Percentiles rank a stretch among this genome's conserved stretches.
phyloP scores from a whole-genome alignment of 2,888 invertebrate species.

The Drosophila suboccidentalis region DNA sequence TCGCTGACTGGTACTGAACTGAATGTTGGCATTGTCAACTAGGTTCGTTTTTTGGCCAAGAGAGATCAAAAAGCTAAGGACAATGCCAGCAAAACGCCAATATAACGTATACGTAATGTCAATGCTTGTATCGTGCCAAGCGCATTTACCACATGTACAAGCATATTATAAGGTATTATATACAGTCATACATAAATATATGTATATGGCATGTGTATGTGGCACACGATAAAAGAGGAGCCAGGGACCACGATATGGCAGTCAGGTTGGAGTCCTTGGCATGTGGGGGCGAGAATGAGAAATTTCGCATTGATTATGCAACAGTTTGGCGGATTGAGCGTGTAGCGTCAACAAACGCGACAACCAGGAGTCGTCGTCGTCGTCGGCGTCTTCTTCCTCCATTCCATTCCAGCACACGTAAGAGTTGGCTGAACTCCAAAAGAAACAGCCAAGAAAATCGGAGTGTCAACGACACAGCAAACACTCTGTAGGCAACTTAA shows the following conservation, averaged over 20 bases:
- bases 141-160: constrained; percentile 49
- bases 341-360: constrained; percentile 67
- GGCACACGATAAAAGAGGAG: constrained; percentile 3
- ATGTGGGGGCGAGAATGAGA: constrained; percentile 56
- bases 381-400: neutral
- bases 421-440: constrained; percentile 16
- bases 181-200: neutral
- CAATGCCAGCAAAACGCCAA: constrained; percentile 60
- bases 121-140: constrained; percentile 65
- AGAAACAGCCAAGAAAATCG: neutral
- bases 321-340: constrained; percentile 78
- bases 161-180: neutral
- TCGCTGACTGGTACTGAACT: constrained; percentile 62
- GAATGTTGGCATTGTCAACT: constrained; percentile 44
- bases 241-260: constrained; percentile 22
- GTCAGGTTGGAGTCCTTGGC: constrained; percentile 35
- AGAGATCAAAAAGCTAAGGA: constrained; percentile 76
- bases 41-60: constrained; percentile 38
- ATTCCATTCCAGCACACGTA: constrained; percentile 8
- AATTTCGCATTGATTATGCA: constrained; percentile 76
- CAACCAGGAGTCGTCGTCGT: neutral
- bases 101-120: constrained; percentile 60
- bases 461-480: constrained; percentile 9
- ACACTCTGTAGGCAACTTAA: constrained; percentile 1
- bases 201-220: constrained; percentile 14